Evolutionary conservation across 2,888 invertebrate genomes (phyloP), one percentile per base, ranked within the genome.

Genomic region (Stenichneumon culpator): DNA sequence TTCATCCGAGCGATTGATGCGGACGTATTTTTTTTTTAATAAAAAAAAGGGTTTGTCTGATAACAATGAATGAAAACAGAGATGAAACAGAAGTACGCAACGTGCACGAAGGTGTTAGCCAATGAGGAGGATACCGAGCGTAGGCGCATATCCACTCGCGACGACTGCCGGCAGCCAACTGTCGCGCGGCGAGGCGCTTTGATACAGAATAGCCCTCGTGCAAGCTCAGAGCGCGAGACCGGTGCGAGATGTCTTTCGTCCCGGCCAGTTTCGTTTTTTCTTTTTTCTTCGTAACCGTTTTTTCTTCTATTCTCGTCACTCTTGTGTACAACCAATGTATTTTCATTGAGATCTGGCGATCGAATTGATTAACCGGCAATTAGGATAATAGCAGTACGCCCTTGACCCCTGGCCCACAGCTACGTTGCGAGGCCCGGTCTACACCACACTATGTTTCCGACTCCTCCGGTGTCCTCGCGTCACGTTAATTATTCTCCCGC

Each of bases 81-180:
- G 2, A 68, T 14, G 47, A 68, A 22, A 68, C 3, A 25, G 19
- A 47, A 22, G 22, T 44, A 16, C 6, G 11, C 39, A 5, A 19
- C 44, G 44, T 5, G 47, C 19, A 52, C 32, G 16, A 57, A 70
- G 14, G 52, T 14, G 22, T 25, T 19, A 67, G 44, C 28, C 47
- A 57, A 65, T 32, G 39, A 54, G 54, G 47, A 28, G 32, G 14
- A 79, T 54, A 57, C 39, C 57, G 57, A 16, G 39, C 60, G 60
- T 73, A 25, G 32, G 75, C 16, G 67, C 72, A 79, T 75, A 79
- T 75, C 84, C 79, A 72, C 78, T 72, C 80, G 81, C 77, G 83
- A 80, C 86, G 82, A 84, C 25, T 77, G 77, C 86, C 83, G 77
- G 72, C 70, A 80, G 79, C 78, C 52, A 84, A 87, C 87, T 87